Percentiles rank a stretch among this genome's conserved stretches.
Evolutionary conservation across 1,140 invertebrate species (phyloP).

Genomic region (Sycophaga agraensis): DNA sequence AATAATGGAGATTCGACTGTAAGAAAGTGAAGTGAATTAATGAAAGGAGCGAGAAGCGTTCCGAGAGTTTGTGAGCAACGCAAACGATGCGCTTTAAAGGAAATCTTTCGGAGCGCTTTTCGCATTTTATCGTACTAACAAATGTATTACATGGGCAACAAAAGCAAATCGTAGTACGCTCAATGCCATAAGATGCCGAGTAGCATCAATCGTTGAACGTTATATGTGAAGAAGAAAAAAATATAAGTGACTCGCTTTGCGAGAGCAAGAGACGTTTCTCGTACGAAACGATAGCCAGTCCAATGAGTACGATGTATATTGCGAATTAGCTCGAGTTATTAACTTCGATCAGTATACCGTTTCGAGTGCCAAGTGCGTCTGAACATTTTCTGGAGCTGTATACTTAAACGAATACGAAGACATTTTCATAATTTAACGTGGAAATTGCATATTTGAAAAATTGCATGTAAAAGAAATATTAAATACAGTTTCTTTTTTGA

Average conservation of each 20-base stretch:
- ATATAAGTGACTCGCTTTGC: no score
- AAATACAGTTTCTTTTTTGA: conserved; percentile 3
- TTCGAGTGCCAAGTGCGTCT: neutral
- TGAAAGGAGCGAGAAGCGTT: neutral
- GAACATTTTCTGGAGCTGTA: neutral
- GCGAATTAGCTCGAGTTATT: conserved; percentile 7
- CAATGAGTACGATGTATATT: conserved; percentile 5
- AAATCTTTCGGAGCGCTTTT: neutral
- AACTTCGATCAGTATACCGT: neutral
- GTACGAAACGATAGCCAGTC: neutral
- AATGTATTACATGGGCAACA: conserved; percentile 1
- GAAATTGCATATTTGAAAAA: no score
- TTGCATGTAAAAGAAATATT: conserved; percentile 1
- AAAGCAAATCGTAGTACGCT: neutral
- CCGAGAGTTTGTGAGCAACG: neutral
- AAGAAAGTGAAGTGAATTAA: conserved; percentile 11
- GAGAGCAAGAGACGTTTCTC: neutral
- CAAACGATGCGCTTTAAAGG: neutral
- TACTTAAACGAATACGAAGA: neutral
- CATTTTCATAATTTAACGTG: no score
- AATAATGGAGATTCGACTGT: conserved; percentile 38
- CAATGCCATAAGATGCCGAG: neutral
- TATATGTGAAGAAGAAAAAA: neutral
- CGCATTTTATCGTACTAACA: neutral
- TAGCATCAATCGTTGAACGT: neutral